phyloP scores from a whole-genome alignment of 2,113 vertebrate species.

The Piprites chloris region DNA sequence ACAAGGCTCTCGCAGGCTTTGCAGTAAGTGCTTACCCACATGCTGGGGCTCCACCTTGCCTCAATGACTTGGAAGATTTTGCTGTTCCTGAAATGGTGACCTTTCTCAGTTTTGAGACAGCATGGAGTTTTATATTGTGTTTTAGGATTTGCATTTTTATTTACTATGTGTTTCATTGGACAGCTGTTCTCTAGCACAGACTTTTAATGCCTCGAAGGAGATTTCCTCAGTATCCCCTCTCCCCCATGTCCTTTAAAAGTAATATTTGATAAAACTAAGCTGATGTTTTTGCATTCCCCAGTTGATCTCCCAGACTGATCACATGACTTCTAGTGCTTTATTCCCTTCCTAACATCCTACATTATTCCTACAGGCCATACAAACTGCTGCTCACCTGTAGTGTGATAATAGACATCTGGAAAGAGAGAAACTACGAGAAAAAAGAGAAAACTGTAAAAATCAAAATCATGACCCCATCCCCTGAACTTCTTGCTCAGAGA shows the following conservation, averaged over 20 bases:
- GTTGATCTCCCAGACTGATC: neutral
- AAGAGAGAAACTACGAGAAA: neutral
- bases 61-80: neutral
- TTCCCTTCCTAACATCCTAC: neutral
- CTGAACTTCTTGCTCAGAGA: neutral
- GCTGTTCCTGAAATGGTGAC: neutral
- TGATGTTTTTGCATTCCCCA: neutral
- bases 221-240: neutral
- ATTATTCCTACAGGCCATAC: neutral
- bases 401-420: neutral
- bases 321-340: neutral
- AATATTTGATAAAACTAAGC: neutral
- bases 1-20: neutral
- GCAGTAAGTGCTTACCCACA: neutral
- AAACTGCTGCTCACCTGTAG: neutral
- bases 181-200: neutral
- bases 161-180: neutral
- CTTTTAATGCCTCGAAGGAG: neutral
- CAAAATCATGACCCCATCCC: neutral
- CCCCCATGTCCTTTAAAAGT: neutral
- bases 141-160: neutral
- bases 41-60: neutral
- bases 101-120: neutral
- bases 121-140: neutral
- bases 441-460: neutral